Base-by-base conservation (phyloP, 2,888 invertebrate genomes). In the Nomada lathburiana region DNA sequence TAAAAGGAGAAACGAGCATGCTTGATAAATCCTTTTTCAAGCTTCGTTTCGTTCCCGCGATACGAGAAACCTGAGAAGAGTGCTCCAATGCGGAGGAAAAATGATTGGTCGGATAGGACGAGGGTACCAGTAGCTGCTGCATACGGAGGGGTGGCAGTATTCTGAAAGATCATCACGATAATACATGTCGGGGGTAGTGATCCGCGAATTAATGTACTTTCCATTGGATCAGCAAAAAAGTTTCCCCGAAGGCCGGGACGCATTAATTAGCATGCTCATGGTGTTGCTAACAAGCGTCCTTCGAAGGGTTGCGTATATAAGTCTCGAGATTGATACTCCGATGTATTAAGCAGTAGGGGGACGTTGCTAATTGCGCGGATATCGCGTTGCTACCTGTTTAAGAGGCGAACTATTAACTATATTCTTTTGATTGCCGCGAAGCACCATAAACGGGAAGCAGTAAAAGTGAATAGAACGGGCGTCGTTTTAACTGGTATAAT, bases 101-200 rank as follows among this genome's bases (percentile, higher is more conserved):
- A 77, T 83, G 63, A 82, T 75, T 53, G 69, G 47, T 36, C n/a
- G 26, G 26, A 26, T 1, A 11, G 57, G 47, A 11, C 29, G 29
- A 71, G 78, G 83, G 74, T 55, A n/a, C 42, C 53, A 23, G 42
- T 18, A 20, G 16, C 44, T 20, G 59, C 60, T 53, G 62, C 26
- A 44, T 57, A 83, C 50, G 44, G 59, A 50, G 64, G 70, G 71
- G 70, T 55, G 23, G 36, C 59, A 11, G 59, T 69, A 80, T 84
- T 76, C 68, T 62, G 80, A 36, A 53, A 80, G 84, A 80, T 84
- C 76, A 64, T 71, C 59, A 74, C 44, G 78, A 82, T 82, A 80
- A 78, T 76, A 67, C 76, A 73, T 70, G 84, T 36, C 65, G 55
- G 3, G 69, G 62, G 16, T 47, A 42, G 60, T 16, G 70, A 79